Conservation (phyloP, 1,140 invertebrate species). For the Zaprionus ghesquierei region DNA sequence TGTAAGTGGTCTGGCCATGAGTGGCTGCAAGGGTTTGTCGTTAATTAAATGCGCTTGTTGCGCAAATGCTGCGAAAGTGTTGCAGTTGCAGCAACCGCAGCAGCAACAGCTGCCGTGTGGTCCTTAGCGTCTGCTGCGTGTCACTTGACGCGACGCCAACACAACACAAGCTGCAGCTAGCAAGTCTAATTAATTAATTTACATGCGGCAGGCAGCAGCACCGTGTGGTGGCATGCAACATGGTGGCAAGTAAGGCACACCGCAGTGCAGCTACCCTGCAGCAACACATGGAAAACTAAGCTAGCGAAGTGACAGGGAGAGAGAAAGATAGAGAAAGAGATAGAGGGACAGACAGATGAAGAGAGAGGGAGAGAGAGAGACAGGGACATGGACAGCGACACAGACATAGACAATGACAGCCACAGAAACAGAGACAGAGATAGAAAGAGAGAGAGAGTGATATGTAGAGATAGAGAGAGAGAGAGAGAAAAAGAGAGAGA, state of each 20-base stretch:
- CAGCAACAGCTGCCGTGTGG: constrained; percentile 37
- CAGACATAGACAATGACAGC: no score
- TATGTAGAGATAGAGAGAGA: no score
- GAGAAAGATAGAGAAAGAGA: background rate
- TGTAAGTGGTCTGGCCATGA: constrained; percentile 48
- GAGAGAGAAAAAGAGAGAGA: background rate
- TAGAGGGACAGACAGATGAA: no score
- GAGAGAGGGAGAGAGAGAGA: background rate
- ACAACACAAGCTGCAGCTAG: constrained; percentile 26
- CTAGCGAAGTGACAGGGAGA: no score
- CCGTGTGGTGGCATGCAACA: constrained; percentile 60
- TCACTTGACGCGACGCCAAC: constrained; percentile 49
- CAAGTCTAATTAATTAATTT: constrained; percentile 75
- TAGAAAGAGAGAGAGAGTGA: no score
- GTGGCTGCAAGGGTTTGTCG: constrained; percentile 59
- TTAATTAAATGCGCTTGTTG: constrained; percentile 72
- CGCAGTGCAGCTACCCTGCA: constrained; percentile 10
- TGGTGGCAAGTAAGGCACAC: background rate
- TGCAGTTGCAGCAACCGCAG: constrained; percentile 28
- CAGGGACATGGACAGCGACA: no score
- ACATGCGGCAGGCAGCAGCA: constrained; percentile 48
- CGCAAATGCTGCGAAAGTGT: constrained; percentile 9
- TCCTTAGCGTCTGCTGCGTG: constrained; percentile 44
- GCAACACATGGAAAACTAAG: background rate
- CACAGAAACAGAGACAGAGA: no score